phyloP scores from a whole-genome alignment of 2,113 vertebrate genomes.

The Agapornis roseicollis region DNA sequence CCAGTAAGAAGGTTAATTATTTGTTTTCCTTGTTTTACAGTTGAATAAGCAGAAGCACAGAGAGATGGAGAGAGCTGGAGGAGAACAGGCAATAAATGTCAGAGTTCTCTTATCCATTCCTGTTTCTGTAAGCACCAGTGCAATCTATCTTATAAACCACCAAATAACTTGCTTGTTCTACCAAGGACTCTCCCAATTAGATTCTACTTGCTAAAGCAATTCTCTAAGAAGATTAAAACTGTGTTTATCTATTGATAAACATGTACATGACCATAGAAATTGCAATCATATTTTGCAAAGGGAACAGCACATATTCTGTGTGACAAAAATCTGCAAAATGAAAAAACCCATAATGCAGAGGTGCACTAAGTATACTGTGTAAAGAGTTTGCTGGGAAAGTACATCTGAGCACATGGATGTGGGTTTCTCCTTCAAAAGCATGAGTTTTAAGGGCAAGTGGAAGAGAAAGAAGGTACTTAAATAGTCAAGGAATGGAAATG shows the following conservation, averaged over 20 bases:
- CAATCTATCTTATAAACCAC: not conserved
- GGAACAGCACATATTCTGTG: not conserved
- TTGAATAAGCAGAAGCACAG: conserved; percentile 39
- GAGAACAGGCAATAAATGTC: conserved; percentile 51
- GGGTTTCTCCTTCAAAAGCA: not conserved
- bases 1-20: conserved; percentile 50
- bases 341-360: not conserved
- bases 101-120: conserved; percentile 2
- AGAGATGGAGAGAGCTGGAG: conserved; percentile 2
- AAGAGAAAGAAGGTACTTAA: not conserved
- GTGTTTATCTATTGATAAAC: conserved; percentile 21
- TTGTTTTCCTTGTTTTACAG: conserved; percentile 57
- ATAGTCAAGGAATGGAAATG: not conserved
- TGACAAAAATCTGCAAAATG: not conserved
- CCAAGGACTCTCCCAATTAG: conserved; percentile 16
- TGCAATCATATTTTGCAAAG: not conserved
- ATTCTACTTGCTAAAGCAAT: not conserved
- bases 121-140: not conserved
- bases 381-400: not conserved
- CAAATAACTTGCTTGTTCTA: not conserved
- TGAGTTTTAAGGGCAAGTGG: not conserved
- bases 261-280: not conserved
- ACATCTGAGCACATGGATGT: not conserved
- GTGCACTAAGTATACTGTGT: not conserved
- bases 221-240: conserved; percentile 6